Percentiles rank a stretch among this genome's conserved stretches.
phyloP scores from a whole-genome alignment of 2,113 vertebrate genomes.

The Pseudorectes ferrugineus region DNA sequence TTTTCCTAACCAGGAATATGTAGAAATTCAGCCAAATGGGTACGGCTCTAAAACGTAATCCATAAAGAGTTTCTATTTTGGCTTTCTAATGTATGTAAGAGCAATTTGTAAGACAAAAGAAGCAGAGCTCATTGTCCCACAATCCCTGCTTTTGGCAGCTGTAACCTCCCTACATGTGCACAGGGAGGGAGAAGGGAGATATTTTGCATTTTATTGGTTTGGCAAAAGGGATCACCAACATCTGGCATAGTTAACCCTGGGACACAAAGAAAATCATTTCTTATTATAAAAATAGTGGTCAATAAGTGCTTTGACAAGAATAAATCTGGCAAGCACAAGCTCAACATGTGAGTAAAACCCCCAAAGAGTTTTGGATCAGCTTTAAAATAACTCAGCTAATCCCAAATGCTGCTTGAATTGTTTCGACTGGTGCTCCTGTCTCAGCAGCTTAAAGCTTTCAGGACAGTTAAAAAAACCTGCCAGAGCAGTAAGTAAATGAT shows the following conservation, averaged over 20 bases:
- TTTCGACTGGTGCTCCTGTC: neutral
- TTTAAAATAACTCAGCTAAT: neutral
- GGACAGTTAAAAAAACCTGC: neutral
- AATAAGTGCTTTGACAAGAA: neutral
- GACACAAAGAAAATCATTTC: neutral
- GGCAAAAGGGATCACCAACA: neutral
- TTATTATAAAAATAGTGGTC: neutral
- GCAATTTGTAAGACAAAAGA: neutral
- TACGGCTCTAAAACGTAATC: neutral
- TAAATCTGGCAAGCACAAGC: neutral
- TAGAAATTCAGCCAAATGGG: neutral
- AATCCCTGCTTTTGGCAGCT: neutral
- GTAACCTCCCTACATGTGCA: rapidly evolving
- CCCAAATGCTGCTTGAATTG: neutral
- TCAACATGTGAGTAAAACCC: neutral
- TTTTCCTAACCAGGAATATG: neutral
- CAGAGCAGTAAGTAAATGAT: neutral
- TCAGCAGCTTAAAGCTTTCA: neutral
- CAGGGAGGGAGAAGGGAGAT: neutral
- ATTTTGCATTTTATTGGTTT: neutral
- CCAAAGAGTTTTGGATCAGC: neutral
- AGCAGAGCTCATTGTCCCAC: neutral
- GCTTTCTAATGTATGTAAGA: neutral
- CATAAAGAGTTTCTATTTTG: neutral
- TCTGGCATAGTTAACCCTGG: neutral